Conservation (phyloP, 2,113 vertebrate genomes). For the Laticauda colubrina region DNA sequence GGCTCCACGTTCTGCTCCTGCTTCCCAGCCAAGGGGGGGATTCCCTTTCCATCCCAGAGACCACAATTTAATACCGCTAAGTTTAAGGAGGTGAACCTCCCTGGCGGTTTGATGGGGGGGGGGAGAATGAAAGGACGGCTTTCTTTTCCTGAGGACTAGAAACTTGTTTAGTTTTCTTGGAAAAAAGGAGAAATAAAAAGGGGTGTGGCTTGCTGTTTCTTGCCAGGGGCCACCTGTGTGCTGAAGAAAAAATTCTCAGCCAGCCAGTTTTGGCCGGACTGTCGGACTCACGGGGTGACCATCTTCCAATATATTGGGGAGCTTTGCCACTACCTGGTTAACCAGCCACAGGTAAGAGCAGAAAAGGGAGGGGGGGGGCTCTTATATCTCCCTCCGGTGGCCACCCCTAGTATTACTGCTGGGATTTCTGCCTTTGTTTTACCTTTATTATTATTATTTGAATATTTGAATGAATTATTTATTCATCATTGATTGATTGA, state of each 20-base stretch:
- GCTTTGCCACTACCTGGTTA: conserved; percentile 85
- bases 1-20: background rate
- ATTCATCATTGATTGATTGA: too few species aligned
- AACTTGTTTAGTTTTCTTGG: background rate
- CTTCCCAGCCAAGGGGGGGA: background rate
- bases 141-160: background rate
- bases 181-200: background rate
- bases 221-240: conserved; percentile 73
- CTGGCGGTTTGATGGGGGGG: background rate
- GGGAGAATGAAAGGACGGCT: background rate
- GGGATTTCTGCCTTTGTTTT: background rate
- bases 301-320: conserved; percentile 92
- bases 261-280: conserved; percentile 88
- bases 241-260: conserved; percentile 89
- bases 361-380: background rate
- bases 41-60: background rate
- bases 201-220: background rate
- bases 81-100: background rate
- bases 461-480: too few species aligned
- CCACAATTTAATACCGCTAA: rapidly evolving
- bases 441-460: too few species aligned
- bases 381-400: background rate
- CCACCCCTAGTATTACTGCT: background rate
- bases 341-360: conserved; percentile 75
- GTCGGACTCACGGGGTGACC: conserved; percentile 76